Percentiles rank a stretch among this genome's conserved stretches.
Evolutionary conservation across 2,888 invertebrate genomes (phyloP).

Genomic region (Biston stratarius): DNA sequence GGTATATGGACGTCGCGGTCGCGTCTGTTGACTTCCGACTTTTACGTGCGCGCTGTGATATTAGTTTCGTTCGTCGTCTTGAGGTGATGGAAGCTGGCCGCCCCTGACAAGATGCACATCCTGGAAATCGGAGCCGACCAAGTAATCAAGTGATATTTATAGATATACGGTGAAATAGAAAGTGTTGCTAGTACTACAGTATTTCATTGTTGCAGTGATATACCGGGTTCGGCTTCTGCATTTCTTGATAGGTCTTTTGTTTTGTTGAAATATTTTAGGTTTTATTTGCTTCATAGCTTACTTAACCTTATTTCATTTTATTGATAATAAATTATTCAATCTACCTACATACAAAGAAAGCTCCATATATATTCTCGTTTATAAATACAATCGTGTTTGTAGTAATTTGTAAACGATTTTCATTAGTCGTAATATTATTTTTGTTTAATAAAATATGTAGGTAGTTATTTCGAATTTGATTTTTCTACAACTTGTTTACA

Average conservation of each 20-base stretch:
- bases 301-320: no score
- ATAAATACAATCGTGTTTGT: no score
- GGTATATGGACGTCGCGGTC: constrained; percentile 70
- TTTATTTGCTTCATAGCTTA: no score
- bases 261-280: not conserved
- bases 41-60: constrained; percentile 45
- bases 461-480: no score
- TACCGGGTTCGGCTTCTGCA: constrained; percentile 21
- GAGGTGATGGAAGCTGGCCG: constrained; percentile 65
- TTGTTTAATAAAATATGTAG: no score
- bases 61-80: constrained; percentile 37
- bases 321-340: no score
- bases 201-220: constrained; percentile 35
- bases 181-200: constrained; percentile 48
- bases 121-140: constrained; percentile 83
- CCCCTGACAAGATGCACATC: constrained; percentile 77
- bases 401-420: no score
- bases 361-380: no score
- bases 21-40: constrained; percentile 45
- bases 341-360: no score
- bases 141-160: constrained; percentile 66
- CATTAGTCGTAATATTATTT: no score
- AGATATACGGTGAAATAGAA: constrained; percentile 55
- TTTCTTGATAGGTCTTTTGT: not conserved
- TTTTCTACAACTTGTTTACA: no score